A percentile compares a stretch with the other conserved stretches of the same genome.
phyloP scores from a whole-genome alignment of 2,113 vertebrate species.

The Trachemys scripta region DNA sequence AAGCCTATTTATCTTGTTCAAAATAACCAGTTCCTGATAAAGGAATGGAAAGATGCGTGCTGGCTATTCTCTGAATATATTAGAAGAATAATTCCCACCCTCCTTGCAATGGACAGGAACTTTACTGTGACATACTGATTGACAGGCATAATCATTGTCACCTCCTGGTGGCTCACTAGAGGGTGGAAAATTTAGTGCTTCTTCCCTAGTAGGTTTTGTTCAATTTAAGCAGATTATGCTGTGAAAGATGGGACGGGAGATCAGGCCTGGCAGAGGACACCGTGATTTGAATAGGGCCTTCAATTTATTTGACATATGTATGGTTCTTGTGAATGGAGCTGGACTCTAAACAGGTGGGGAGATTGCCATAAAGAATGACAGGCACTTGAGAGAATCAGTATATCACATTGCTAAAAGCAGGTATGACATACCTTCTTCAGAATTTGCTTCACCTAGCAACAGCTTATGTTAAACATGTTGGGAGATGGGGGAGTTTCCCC shows the following conservation, averaged over 20 bases:
- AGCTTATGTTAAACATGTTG: conserved; percentile 59
- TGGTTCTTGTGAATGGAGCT: conserved; percentile 66
- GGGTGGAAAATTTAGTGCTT: conserved; percentile 45
- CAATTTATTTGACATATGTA: conserved; percentile 71
- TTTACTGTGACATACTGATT: conserved; percentile 1
- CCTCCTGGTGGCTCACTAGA: background rate
- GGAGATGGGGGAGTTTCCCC: background rate
- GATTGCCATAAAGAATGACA: conserved; percentile 59
- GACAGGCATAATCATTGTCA: background rate
- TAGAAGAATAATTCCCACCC: background rate
- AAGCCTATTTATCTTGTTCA: background rate
- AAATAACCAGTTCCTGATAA: background rate
- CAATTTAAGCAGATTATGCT: conserved; percentile 70
- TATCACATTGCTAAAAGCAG: conserved; percentile 71
- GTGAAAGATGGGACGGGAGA: conserved; percentile 65
- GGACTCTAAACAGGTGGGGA: conserved; percentile 62
- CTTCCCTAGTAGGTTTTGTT: conserved; percentile 60
- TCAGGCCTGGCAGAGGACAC: conserved; percentile 69
- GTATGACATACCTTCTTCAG: conserved; percentile 43
- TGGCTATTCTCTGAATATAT: background rate
- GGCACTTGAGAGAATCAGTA: conserved; percentile 66
- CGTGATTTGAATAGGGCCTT: conserved; percentile 77
- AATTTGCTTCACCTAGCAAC: conserved; percentile 62
- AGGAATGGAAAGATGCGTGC: background rate
- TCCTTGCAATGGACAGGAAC: fast-evolving